Conservation (phyloP, 2,888 invertebrate species). For the Isotomurus palustris region DNA sequence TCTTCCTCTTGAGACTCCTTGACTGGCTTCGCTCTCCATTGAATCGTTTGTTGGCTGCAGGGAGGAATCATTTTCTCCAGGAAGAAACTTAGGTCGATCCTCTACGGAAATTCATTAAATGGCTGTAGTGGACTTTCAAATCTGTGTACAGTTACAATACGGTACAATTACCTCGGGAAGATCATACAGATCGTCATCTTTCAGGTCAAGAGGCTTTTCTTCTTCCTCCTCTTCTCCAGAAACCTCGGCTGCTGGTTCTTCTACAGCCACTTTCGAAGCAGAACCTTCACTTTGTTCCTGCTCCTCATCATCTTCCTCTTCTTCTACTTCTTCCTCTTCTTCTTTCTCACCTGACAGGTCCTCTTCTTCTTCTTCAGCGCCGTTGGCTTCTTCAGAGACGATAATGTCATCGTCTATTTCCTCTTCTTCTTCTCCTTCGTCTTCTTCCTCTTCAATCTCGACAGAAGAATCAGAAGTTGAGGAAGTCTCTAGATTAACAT, state of each 20-base stretch:
- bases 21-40: conserved; percentile 12
- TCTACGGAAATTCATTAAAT: conserved; percentile 4
- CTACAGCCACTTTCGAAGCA: neutral
- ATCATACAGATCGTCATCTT: conserved; percentile 18
- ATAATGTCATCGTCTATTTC: neutral
- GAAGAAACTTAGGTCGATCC: conserved; percentile 23
- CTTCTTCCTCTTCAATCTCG: conserved; percentile 6
- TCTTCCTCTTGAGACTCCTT: conserved; percentile 11
- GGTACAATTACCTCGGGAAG: conserved; percentile 14
- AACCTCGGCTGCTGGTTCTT: neutral
- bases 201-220: neutral
- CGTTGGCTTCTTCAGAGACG: neutral
- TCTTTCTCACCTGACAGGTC: neutral
- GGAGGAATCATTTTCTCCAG: conserved; percentile 24
- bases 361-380: conserved; percentile 8
- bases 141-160: too few relatives aligned
- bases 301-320: conserved; percentile 1
- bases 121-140: neutral
- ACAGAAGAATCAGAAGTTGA: neutral
- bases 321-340: neutral
- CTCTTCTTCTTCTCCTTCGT: conserved; percentile 8
- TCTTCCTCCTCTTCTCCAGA: neutral
- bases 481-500: too few relatives aligned
- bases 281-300: neutral
- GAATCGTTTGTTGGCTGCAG: conserved; percentile 27